phyloP scores from a whole-genome alignment of 1,140 invertebrate genomes.

The Euglossa dilemma region DNA sequence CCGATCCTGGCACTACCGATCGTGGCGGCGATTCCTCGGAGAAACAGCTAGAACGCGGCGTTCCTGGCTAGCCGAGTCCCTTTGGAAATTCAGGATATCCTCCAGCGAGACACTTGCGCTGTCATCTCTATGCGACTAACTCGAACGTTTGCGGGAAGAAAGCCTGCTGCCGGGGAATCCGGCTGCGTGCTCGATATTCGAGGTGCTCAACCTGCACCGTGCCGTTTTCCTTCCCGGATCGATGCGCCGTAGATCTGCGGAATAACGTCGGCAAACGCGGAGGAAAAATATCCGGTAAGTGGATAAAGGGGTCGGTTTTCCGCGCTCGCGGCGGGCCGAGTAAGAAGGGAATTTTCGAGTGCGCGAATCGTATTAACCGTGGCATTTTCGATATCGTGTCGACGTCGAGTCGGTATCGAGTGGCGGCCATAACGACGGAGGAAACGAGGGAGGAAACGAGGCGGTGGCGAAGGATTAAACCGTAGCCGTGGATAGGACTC shows the following conservation, averaged over 20 bases:
- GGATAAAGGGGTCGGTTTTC: no score
- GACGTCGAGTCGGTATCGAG: no score
- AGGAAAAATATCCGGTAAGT: not conserved
- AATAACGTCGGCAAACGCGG: not conserved
- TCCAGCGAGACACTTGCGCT: slow-evolving; percentile 55
- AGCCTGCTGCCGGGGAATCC: slow-evolving; percentile 39
- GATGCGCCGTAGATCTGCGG: no score
- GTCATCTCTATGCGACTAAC: slow-evolving; percentile 57
- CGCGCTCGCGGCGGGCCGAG: no score
- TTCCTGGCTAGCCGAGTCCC: slow-evolving; percentile 65
- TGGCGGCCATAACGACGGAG: no score
- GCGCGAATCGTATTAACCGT: not conserved
- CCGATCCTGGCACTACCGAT: slow-evolving; percentile 38
- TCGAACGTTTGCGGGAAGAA: slow-evolving; percentile 58
- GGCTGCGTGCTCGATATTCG: slow-evolving; percentile 1
- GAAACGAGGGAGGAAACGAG: no score
- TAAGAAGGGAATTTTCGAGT: no score
- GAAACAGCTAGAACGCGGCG: slow-evolving; percentile 53
- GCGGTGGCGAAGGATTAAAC: not conserved
- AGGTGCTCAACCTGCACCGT: not conserved
- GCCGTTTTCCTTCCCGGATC: not conserved
- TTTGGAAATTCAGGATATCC: slow-evolving; percentile 71
- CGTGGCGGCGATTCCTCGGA: slow-evolving; percentile 32
- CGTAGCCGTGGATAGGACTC: not conserved
- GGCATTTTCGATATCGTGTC: no score